These are phyloP conservation scores for Phocides pigmalion DNA, from an alignment of 1,140 invertebrate species.

Conservation along the genomic window DNA sequence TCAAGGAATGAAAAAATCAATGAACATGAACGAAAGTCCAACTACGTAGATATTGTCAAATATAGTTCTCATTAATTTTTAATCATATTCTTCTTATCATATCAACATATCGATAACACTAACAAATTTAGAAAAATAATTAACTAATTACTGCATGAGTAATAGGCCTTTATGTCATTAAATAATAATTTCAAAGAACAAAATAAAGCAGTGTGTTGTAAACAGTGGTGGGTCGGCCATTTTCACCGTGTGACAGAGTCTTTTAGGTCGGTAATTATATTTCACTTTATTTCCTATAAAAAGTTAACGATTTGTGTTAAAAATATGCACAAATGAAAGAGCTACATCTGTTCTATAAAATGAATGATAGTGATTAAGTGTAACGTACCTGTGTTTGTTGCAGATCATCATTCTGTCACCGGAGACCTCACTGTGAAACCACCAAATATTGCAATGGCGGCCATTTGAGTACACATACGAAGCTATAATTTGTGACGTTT, in stretches of 20 bases:
- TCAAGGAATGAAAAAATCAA: too few relatives aligned
- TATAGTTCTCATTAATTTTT: constrained; percentile 49
- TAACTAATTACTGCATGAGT: constrained; percentile 53
- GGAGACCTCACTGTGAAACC: constrained; percentile 77
- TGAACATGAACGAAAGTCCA: constrained; percentile 65
- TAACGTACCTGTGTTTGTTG: constrained; percentile 78
- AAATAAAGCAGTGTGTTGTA: constrained; percentile 71
- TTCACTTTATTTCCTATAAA: constrained; percentile 51
- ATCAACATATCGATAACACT: not conserved
- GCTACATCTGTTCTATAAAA: constrained; percentile 52
- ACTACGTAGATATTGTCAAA: constrained; percentile 46
- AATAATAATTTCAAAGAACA: constrained; percentile 35
- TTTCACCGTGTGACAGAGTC: constrained; percentile 80
- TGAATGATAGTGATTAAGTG: constrained; percentile 68
- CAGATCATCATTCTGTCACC: constrained; percentile 79
- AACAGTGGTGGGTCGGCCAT: constrained; percentile 83
- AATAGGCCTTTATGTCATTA: constrained; percentile 41
- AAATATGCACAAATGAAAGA: constrained; percentile 75
- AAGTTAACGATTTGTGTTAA: constrained; percentile 58
- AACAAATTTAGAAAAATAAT: constrained; percentile 51
- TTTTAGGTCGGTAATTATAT: constrained; percentile 78
- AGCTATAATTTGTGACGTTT: constrained; percentile 55
- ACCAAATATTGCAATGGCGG: constrained; percentile 82
- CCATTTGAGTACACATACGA: constrained; percentile 69
- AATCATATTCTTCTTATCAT: constrained; percentile 12